phyloP scores from a whole-genome alignment of 1,140 invertebrate species.

The Nephila pilipes region DNA sequence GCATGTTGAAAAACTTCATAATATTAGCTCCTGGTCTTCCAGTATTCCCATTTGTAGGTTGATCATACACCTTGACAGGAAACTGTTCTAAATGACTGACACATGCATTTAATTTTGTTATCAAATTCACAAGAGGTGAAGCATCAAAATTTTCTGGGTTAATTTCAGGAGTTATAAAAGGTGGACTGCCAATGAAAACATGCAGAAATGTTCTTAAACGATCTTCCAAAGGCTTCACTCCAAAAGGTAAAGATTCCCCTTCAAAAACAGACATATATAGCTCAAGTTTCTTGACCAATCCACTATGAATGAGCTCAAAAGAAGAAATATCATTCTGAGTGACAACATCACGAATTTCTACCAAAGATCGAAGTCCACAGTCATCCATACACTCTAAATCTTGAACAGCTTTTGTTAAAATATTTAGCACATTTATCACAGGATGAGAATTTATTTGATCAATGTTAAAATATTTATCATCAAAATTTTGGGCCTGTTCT shows the following conservation, averaged over 20 bases:
- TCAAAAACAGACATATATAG: conserved; percentile 86
- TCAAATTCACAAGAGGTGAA: conserved; percentile 89
- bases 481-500: conserved; percentile 89
- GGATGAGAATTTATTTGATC: conserved; percentile 83
- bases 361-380: conserved; percentile 87
- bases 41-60: conserved; percentile 89
- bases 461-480: conserved; percentile 83
- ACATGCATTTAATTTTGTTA: conserved; percentile 96
- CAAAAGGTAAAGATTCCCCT: conserved; percentile 77
- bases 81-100: conserved; percentile 99
- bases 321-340: conserved; percentile 97
- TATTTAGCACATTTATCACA: conserved; percentile 88
- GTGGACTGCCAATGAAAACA: conserved; percentile 93
- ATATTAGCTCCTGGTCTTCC: conserved; percentile 90
- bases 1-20: conserved; percentile 98
- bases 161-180: conserved; percentile 79
- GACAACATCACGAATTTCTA: conserved; percentile 92
- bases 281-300: conserved; percentile 93
- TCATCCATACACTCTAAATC: conserved; percentile 86
- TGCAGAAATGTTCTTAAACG: conserved; percentile 94
- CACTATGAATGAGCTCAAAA: conserved; percentile 98
- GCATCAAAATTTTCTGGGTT: conserved; percentile 81
- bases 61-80: conserved; percentile 96
- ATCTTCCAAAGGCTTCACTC: conserved; percentile 85
- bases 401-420: conserved; percentile 88